Conservation (phyloP, 2,113 vertebrate genomes). For the Eublepharis macularius region DNA sequence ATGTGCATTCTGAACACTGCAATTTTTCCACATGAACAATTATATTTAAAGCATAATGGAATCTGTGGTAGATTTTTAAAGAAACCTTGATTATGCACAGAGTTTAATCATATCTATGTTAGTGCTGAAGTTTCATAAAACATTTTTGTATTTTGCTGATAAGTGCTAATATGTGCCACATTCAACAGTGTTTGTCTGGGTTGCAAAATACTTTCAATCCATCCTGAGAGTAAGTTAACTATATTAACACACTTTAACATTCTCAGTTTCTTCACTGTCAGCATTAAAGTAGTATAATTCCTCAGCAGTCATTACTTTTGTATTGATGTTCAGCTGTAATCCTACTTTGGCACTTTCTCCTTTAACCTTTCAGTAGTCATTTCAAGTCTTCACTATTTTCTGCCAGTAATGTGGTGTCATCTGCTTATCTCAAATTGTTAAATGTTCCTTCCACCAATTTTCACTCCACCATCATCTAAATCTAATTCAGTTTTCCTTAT, state of each 20-base stretch:
- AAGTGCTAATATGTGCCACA: neutral
- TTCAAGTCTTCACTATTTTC: no score
- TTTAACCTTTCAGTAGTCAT: no score
- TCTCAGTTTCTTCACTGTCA: no score
- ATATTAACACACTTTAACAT: conserved; percentile 42
- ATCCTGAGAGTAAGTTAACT: conserved; percentile 25
- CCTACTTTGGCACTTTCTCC: no score
- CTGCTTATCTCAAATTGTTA: no score
- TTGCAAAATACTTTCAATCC: conserved; percentile 3
- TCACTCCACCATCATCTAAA: no score
- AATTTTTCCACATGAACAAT: conserved; percentile 19
- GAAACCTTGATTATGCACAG: conserved; percentile 6
- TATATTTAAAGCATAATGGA: conserved; percentile 2
- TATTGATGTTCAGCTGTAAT: no score
- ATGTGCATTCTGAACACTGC: conserved; percentile 17
- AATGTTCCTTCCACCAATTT: no score
- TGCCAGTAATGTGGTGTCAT: no score
- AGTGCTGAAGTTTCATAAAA: conserved; percentile 1
- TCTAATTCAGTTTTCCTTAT: no score
- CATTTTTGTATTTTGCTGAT: conserved; percentile 15
- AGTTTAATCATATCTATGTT: fast-evolving
- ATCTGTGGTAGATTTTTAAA: neutral
- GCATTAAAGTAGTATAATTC: no score
- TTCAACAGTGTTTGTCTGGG: neutral
- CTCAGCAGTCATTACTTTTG: no score